phyloP scores from a whole-genome alignment of 2,888 invertebrate species.

The Meiosimyza decipiens region DNA sequence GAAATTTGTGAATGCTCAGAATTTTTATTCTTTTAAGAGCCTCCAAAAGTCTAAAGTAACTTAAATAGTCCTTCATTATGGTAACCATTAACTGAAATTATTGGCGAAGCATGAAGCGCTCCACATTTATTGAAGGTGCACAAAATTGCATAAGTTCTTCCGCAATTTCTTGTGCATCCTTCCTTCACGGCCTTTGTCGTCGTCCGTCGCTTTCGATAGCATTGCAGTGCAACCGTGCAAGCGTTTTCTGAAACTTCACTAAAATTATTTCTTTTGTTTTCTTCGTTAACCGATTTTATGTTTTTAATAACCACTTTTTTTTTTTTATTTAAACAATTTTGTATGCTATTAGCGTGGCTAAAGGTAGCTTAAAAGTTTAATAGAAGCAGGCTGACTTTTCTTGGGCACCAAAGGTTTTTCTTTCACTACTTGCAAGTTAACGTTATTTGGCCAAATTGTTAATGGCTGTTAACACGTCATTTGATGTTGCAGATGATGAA shows the following conservation, averaged over 20 bases:
- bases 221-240: background rate
- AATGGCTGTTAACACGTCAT: conserved; percentile 29
- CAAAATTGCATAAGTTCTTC: conserved; percentile 25
- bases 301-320: conserved; percentile 16
- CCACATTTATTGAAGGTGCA: conserved; percentile 17
- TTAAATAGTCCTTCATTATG: background rate
- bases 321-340: conserved; percentile 7
- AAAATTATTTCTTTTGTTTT: conserved; percentile 1
- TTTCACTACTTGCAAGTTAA: background rate
- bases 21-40: background rate
- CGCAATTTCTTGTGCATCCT: conserved; percentile 24
- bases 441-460: conserved; percentile 12
- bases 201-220: background rate
- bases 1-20: too few species aligned
- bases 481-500: background rate
- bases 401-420: background rate
- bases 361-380: conserved; percentile 20
- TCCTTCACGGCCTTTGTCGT: background rate
- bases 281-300: background rate
- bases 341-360: conserved; percentile 24
- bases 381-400: background rate
- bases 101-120: too few species aligned
- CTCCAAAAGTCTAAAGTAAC: background rate
- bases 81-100: too few species aligned
- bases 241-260: conserved; percentile 4